Evolutionary conservation across 35 echinoderm and acorn worm species (phyloP).

Genomic region (Ophioderma brevispina): DNA sequence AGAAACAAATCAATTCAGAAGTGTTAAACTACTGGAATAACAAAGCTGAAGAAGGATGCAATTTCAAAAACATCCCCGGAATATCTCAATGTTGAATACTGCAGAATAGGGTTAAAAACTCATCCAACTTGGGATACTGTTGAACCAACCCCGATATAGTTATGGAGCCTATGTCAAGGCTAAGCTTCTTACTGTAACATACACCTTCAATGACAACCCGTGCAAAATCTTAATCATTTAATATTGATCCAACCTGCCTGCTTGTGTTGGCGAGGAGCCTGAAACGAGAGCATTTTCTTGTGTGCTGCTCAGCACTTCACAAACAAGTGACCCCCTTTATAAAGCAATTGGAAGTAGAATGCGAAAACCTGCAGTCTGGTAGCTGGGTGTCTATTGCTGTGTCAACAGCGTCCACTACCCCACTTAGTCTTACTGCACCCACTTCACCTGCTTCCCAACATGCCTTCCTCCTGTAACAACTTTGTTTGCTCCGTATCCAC

Average conservation of each 20-base stretch:
- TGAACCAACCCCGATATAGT: not conserved
- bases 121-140: not conserved
- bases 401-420: too few species aligned
- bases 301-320: not conserved
- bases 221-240: not conserved
- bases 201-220: not conserved
- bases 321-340: not conserved
- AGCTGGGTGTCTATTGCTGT: not conserved
- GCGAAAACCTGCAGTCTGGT: not conserved
- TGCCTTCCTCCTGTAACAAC: too few species aligned
- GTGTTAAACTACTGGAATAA: not conserved
- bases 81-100: not conserved
- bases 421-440: too few species aligned
- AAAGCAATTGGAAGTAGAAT: not conserved
- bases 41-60: not conserved
- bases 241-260: not conserved
- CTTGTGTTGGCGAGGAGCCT: not conserved
- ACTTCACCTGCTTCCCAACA: too few species aligned
- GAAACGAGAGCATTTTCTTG: constrained; percentile 1
- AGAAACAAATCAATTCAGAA: not conserved
- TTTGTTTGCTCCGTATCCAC: too few species aligned
- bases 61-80: not conserved
- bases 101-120: not conserved
- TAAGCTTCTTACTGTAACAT: not conserved
- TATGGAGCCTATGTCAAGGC: not conserved